These are phyloP conservation scores for Eumaeus atala DNA, from an alignment of 1,140 invertebrate genomes.

Conservation along the genomic window DNA sequence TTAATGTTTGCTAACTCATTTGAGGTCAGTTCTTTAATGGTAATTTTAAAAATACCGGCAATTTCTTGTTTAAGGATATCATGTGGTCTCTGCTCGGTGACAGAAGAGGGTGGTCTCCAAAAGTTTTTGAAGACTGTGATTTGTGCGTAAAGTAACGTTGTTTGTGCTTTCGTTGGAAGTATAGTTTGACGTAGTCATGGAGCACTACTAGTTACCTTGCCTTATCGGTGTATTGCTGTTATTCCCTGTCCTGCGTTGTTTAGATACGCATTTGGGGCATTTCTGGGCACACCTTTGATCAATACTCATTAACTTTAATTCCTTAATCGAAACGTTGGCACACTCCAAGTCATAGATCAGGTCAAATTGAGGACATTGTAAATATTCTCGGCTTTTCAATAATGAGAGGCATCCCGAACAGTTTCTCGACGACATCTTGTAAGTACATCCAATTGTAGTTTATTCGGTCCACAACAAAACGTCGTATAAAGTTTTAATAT, in stretches of 20 bases:
- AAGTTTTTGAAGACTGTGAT: no score
- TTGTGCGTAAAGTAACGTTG: neutral
- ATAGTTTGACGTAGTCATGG: neutral
- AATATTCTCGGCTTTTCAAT: slow-evolving; percentile 1
- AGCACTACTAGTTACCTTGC: neutral
- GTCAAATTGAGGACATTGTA: neutral
- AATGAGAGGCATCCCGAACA: neutral
- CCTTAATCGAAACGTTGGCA: neutral
- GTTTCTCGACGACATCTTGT: neutral
- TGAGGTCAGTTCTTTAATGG: neutral
- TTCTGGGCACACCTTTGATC: neutral
- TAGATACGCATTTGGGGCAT: neutral
- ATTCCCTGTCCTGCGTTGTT: neutral
- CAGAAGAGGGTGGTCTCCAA: neutral
- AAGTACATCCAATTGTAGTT: no score
- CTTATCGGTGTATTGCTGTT: neutral
- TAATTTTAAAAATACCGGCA: neutral
- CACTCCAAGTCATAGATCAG: neutral
- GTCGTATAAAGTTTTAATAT: no score
- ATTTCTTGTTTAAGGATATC: slow-evolving; percentile 8
- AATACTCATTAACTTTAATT: neutral
- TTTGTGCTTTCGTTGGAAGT: neutral
- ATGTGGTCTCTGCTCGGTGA: neutral
- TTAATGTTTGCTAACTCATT: neutral
- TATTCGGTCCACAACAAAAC: no score